Percentiles rank a stretch among this genome's conserved stretches.
phyloP scores from a whole-genome alignment of 92 coral and sea anemone species.

The Zoanthus solanderi region DNA sequence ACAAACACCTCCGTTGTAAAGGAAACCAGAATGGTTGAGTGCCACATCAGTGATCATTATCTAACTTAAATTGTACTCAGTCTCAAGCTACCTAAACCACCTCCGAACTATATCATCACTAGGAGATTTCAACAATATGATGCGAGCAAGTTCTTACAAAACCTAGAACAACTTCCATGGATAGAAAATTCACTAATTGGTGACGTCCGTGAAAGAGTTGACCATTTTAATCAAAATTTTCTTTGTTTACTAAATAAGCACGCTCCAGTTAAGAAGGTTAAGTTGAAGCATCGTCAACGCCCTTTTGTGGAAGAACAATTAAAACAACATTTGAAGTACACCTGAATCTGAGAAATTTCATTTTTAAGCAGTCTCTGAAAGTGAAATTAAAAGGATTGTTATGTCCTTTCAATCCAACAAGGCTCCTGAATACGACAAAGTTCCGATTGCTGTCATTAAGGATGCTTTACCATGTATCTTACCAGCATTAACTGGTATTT shows the following conservation, averaged over 20 bases:
- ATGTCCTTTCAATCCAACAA: slow-evolving; percentile 29
- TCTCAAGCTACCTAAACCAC: slow-evolving; percentile 43
- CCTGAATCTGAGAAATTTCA: slow-evolving; percentile 4
- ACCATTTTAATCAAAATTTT: slow-evolving; percentile 51
- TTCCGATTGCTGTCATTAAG: slow-evolving; percentile 20
- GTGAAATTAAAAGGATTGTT: slow-evolving; percentile 29
- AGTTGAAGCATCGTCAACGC: slow-evolving; percentile 48
- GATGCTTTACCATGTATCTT: not conserved
- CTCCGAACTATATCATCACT: slow-evolving; percentile 23
- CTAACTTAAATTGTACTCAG: slow-evolving; percentile 29
- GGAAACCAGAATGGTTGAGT: slow-evolving; percentile 56
- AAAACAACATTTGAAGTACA: not conserved
- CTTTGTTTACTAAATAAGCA: slow-evolving; percentile 33
- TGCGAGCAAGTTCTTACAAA: slow-evolving; percentile 23
- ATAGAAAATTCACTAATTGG: slow-evolving; percentile 39
- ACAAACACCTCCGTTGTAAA: slow-evolving; percentile 36
- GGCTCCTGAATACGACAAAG: slow-evolving; percentile 30
- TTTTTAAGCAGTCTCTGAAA: slow-evolving; percentile 9
- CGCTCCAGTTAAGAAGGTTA: slow-evolving; percentile 50
- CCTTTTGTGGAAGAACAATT: not conserved
- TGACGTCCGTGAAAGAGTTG: slow-evolving; percentile 55
- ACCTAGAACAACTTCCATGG: slow-evolving; percentile 46
- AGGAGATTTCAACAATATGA: slow-evolving; percentile 32
- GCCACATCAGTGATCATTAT: slow-evolving; percentile 56
- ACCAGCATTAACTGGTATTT: slow-evolving; percentile 35